Evolutionary conservation across 2,113 vertebrate genomes (phyloP).

Genomic region (Calidris pugnax): DNA sequence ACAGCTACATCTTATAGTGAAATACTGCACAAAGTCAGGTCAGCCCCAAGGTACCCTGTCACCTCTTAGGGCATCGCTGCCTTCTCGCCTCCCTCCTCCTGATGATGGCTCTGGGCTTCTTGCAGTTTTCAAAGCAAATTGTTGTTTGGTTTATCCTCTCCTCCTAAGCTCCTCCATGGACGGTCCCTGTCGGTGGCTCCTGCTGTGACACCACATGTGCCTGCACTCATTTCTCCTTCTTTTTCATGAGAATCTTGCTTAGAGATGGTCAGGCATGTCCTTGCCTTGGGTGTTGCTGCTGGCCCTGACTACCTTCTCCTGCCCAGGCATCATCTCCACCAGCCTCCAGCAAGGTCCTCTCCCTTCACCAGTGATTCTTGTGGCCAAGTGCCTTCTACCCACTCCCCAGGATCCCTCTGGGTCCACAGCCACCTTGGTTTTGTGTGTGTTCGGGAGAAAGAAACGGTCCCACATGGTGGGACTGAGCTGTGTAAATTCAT

Average conservation of each 20-base stretch:
- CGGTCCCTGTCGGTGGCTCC: background rate
- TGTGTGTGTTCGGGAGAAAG: background rate
- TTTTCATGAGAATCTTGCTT: background rate
- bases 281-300: background rate
- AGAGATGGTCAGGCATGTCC: background rate
- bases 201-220: background rate
- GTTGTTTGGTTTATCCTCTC: background rate
- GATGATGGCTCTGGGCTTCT: background rate
- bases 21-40: background rate
- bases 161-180: background rate
- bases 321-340: background rate
- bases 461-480: background rate
- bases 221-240: background rate
- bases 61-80: background rate
- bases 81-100: background rate
- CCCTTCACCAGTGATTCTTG: fast-evolving
- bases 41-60: background rate
- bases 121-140: background rate
- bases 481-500: background rate
- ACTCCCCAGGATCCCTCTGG: background rate
- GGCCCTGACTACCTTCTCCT: background rate
- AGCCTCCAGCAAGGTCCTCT: background rate
- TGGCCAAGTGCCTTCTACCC: background rate
- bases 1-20: background rate
- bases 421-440: background rate